Evolutionary conservation across 2,113 vertebrate genomes (phyloP).

Genomic region (Piaya cayana): DNA sequence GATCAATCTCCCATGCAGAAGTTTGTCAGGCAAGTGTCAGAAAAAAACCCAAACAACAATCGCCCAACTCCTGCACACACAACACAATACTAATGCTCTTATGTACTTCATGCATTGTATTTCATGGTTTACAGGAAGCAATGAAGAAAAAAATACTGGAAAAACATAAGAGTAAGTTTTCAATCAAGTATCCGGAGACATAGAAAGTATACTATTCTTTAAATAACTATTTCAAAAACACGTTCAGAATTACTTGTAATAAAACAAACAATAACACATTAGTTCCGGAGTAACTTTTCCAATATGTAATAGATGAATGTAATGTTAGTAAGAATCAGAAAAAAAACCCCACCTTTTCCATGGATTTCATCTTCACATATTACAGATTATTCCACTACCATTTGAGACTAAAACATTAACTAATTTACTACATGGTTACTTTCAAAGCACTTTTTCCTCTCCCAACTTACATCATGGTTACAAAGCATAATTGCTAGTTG

Average conservation of each 20-base stretch:
- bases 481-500: conserved; percentile 86
- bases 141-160: background rate
- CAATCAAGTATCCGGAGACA: background rate
- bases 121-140: no score
- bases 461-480: conserved; percentile 83
- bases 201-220: background rate
- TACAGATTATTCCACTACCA: background rate
- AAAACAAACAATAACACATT: background rate
- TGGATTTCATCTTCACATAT: background rate
- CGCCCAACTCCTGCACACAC: no score
- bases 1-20: background rate
- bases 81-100: background rate
- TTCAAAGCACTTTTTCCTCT: background rate
- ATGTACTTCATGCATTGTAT: background rate
- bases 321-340: background rate
- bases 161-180: background rate
- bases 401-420: background rate
- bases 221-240: background rate
- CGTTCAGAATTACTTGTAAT: background rate
- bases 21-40: background rate
- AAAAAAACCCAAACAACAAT: background rate
- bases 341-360: background rate
- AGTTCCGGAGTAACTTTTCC: background rate
- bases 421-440: background rate
- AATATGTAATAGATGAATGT: background rate